Evolutionary conservation across 92 coral and sea anemone species (phyloP).

Genomic region (Blastomussa wellsi): DNA sequence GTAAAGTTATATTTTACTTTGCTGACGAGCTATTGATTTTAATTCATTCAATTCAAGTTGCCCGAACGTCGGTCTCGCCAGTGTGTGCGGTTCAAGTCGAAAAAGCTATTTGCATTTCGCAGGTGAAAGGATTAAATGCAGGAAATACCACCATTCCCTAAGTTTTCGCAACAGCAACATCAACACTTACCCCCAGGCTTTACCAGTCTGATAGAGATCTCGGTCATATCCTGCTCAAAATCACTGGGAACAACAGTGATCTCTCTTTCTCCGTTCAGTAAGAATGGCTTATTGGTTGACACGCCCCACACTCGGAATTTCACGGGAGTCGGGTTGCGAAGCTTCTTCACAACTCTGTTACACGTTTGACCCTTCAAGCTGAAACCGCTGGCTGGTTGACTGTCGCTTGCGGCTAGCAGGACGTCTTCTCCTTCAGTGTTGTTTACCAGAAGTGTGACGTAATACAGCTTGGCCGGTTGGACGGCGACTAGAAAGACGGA

Average conservation of each 20-base stretch:
- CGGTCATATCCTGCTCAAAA: slow-evolving; percentile 71
- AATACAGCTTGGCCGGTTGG: slow-evolving; percentile 88
- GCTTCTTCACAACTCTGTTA: slow-evolving; percentile 68
- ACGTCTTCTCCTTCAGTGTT: slow-evolving; percentile 68
- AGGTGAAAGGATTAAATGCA: background rate
- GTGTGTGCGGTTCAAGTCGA: background rate
- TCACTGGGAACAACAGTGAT: slow-evolving; percentile 72
- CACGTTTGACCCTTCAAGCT: slow-evolving; percentile 46
- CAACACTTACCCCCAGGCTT: slow-evolving; percentile 59
- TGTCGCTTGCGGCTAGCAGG: slow-evolving; percentile 75
- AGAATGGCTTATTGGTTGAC: slow-evolving; percentile 55
- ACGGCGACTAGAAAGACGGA: slow-evolving; percentile 55
- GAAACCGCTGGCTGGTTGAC: slow-evolving; percentile 82
- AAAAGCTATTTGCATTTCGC: background rate
- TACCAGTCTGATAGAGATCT: slow-evolving; percentile 46
- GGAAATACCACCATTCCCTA: no score
- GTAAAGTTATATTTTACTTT: background rate
- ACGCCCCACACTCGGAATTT: slow-evolving; percentile 74
- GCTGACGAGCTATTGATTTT: background rate
- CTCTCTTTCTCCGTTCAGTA: slow-evolving; percentile 68
- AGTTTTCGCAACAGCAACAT: background rate
- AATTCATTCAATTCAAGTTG: background rate
- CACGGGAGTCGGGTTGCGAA: slow-evolving; percentile 70
- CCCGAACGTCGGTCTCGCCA: no score
- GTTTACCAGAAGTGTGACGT: slow-evolving; percentile 66